Conservation (phyloP, 2,888 invertebrate species). For the Ephialtes manifestator region DNA sequence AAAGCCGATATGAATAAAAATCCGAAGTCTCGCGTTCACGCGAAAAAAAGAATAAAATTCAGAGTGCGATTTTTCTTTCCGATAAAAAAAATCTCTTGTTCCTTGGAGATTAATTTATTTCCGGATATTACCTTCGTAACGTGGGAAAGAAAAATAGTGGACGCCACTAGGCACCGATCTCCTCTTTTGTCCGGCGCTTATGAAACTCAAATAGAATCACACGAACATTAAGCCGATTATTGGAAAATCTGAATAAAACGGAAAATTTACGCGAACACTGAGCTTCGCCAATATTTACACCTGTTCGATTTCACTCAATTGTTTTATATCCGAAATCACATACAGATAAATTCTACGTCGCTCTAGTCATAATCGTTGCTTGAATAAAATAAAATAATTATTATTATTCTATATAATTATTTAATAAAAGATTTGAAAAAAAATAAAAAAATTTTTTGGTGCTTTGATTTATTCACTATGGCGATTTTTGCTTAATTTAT, state of each 20-base stretch:
- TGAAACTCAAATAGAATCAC: neutral
- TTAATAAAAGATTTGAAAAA: neutral
- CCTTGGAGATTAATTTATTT: slow-evolving; percentile 14
- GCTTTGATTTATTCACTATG: no score
- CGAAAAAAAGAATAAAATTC: neutral
- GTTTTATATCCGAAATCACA: neutral
- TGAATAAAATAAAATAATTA: neutral
- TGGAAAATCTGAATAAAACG: neutral
- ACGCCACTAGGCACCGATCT: neutral
- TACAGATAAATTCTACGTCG: neutral
- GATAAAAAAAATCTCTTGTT: neutral
- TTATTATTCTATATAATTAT: neutral
- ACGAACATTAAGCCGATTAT: slow-evolving; percentile 18
- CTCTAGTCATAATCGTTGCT: neutral
- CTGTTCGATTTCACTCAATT: neutral
- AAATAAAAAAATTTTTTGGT: no score
- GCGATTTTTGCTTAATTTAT: no score
- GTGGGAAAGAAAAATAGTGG: neutral
- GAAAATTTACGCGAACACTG: neutral
- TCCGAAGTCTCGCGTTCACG: neutral
- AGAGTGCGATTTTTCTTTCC: neutral
- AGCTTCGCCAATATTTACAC: neutral
- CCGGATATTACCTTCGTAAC: neutral
- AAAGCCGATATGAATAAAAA: neutral
- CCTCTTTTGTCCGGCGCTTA: neutral